Base-by-base conservation (phyloP, 1,140 invertebrate species). In the Oedothorax gibbosus region DNA sequence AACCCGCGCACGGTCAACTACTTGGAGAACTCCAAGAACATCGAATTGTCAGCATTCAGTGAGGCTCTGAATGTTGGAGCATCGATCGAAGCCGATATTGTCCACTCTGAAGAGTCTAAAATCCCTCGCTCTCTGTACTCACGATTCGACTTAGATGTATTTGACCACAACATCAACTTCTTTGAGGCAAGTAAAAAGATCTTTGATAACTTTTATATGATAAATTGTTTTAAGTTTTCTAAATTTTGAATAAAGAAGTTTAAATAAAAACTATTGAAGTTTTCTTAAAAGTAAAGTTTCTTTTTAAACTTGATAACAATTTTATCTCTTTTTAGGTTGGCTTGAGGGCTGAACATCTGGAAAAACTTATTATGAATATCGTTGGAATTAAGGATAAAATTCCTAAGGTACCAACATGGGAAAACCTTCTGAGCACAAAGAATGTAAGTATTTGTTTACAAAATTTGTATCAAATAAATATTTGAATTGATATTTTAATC, bases 21-120 rank as follows among this genome's bases (percentile, higher is more conserved):
- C 49, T 85, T 64, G 73, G 54, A 77, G 62, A 78, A 60, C 20
- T 85, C 84, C 9, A 85, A 80, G 51, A 79, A 85, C 53, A 73
- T 85, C 73, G 84, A 85, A 57, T 14, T 72, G 2, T 80, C 84
- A 50, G 14, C 21, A 10, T 80, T 65, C 60, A 64, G 21, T 20
- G 56, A 73, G 49, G 9, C 18, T 3, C 51, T 73, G 6, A 85
- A 85, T 15, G 14, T 57, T 14, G 84, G 84, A 10, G 84, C 15
- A n/a, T 20, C 10, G n/a, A 7, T 85, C 20, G 84, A 85, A 80
- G 50, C 50, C 49, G 65, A 85, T 49, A 65, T 80, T 14, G 57
- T 99, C 87, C 98, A 94, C 91, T 96, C 96, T 0, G 94, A 95
- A 88, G 93, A 96, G 87, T 96, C 95, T 7, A 98, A 94, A 89